A percentile compares a stretch with the other conserved stretches of the same genome.
These are phyloP conservation scores for Bovichtus variegatus DNA, from an alignment of 2,797 vertebrate genomes.

Conservation along the genomic window DNA sequence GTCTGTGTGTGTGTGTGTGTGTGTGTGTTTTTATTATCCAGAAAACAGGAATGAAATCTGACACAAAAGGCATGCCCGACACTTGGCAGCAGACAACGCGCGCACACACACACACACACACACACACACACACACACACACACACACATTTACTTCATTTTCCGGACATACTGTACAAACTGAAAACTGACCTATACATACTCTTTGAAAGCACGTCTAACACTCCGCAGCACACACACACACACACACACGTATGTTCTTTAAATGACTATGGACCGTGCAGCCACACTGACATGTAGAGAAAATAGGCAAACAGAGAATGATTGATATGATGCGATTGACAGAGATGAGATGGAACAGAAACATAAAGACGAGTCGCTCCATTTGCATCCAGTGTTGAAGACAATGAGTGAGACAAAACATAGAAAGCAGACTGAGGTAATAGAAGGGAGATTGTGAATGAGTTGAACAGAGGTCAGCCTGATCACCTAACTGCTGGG, in stretches of 20 bases:
- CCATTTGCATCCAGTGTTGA: background rate
- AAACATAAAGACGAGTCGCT: background rate
- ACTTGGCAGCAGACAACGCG: conserved; percentile 29
- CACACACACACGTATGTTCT: background rate
- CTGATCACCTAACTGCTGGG: conserved; percentile 8
- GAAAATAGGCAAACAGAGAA: background rate
- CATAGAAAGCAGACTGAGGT: background rate
- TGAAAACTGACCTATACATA: conserved; percentile 5
- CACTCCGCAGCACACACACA: background rate
- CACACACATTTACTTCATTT: conserved; percentile 23
- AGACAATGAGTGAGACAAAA: background rate
- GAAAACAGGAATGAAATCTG: conserved; percentile 47
- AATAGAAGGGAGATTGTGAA: background rate
- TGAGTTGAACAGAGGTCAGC: conserved; percentile 4
- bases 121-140: no score
- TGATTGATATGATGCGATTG: background rate
- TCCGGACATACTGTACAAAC: conserved; percentile 11
- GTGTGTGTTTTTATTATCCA: background rate
- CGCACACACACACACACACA: conserved; percentile 20
- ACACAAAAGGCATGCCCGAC: conserved; percentile 41
- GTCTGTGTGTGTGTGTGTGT: conserved; percentile 3
- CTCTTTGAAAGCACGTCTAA: background rate
- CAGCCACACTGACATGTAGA: background rate
- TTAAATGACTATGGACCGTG: background rate
- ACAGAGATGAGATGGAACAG: conserved; percentile 4